Evolutionary conservation across 2,888 invertebrate species (phyloP).

Genomic region (Cataglyphis albicans): DNA sequence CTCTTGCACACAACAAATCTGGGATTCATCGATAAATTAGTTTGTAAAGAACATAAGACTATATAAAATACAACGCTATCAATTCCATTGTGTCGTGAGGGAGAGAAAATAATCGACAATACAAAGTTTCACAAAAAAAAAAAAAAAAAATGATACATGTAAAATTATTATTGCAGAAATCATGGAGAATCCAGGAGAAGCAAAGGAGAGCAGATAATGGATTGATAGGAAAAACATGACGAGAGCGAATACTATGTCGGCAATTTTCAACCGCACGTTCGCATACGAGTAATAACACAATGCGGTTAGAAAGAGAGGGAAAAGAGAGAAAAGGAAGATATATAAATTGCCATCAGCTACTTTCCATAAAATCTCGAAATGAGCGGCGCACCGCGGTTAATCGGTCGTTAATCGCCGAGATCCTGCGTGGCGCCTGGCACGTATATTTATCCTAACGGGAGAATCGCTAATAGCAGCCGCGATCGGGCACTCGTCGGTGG

Average conservation of each 20-base stretch:
- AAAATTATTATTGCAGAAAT: conserved; percentile 37
- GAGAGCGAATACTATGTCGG: neutral
- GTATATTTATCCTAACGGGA: conserved; percentile 81
- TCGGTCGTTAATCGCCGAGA: conserved; percentile 72
- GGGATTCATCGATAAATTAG: neutral
- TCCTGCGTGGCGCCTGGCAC: conserved; percentile 70
- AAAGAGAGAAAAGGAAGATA: neutral
- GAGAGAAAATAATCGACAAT: conserved; percentile 9
- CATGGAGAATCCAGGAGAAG: neutral
- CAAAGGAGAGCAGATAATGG: neutral
- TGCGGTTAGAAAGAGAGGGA: neutral
- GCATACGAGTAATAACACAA: conserved; percentile 14
- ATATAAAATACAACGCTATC: neutral
- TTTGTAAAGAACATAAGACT: neutral
- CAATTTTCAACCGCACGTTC: neutral
- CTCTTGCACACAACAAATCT: conserved; percentile 4
- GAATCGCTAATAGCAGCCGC: conserved; percentile 77
- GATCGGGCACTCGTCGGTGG: conserved; percentile 58
- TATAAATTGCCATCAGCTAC: conserved; percentile 39
- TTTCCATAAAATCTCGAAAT: conserved; percentile 64
- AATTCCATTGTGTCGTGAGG: neutral
- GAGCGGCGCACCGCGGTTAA: conserved; percentile 58
- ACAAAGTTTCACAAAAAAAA: neutral
- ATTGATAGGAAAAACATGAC: neutral
- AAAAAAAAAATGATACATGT: neutral